phyloP scores from a whole-genome alignment of 2,888 invertebrate genomes.

The Pyrrhosoma nymphula region DNA sequence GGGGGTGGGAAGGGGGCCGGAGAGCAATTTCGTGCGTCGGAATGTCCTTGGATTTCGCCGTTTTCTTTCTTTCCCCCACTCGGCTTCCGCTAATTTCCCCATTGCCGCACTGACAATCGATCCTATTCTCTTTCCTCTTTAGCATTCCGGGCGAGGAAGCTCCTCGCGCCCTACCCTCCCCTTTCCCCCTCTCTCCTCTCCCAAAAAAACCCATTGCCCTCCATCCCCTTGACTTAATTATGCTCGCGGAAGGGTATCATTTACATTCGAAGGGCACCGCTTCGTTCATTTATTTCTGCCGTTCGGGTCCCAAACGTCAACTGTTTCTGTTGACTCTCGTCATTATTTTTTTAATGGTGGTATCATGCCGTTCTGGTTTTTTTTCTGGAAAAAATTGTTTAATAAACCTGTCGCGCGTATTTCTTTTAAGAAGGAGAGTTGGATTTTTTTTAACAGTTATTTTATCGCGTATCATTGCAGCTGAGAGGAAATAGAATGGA shows the following conservation, averaged over 20 bases:
- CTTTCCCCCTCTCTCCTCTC: too few relatives aligned
- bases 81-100: conserved; percentile 51
- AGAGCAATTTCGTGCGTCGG: background rate
- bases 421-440: background rate
- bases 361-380: background rate
- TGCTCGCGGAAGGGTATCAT: background rate
- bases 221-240: background rate
- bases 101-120: conserved; percentile 45
- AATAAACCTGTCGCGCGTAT: background rate
- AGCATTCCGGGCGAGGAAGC: background rate
- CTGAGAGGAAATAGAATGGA: too few relatives aligned
- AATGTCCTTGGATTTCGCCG: background rate
- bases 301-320: background rate
- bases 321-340: background rate
- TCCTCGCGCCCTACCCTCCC: too few relatives aligned
- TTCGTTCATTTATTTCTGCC: background rate
- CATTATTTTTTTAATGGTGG: background rate
- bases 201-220: too few relatives aligned
- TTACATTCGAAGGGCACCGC: conserved; percentile 23
- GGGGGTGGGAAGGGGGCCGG: background rate
- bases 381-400: background rate
- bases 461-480: too few relatives aligned
- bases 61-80: background rate
- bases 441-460: too few relatives aligned
- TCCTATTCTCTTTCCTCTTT: background rate